A percentile compares a stretch with the other conserved stretches of the same genome.
These are phyloP conservation scores for Polydrusus pterygomalis DNA, from an alignment of 2,888 invertebrate genomes.

Conservation along the genomic window DNA sequence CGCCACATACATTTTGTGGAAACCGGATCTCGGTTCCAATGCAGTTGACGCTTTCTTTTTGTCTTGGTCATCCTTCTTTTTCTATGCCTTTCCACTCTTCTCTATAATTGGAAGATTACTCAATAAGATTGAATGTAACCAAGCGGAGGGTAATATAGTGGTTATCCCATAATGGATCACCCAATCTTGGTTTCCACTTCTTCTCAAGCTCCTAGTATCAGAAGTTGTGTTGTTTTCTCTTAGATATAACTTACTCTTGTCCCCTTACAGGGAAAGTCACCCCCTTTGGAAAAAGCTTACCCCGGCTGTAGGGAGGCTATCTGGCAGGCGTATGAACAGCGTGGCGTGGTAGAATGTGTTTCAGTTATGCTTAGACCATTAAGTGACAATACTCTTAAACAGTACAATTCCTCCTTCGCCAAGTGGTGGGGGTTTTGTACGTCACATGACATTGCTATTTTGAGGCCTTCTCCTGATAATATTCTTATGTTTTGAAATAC, in stretches of 20 bases:
- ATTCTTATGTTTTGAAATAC: too few species aligned
- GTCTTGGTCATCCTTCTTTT: slow-evolving; percentile 40
- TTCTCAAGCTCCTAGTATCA: slow-evolving; percentile 3
- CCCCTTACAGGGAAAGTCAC: slow-evolving; percentile 59
- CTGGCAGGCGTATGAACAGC: slow-evolving; percentile 57
- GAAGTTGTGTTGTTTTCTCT: slow-evolving; percentile 58
- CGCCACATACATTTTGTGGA: slow-evolving; percentile 21
- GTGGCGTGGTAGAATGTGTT: slow-evolving; percentile 43
- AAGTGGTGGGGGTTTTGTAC: too few species aligned
- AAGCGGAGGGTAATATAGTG: slow-evolving; percentile 47
- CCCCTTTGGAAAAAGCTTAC: slow-evolving; percentile 59
- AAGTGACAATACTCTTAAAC: too few species aligned
- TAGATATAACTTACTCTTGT: slow-evolving; percentile 56
- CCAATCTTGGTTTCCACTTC: slow-evolving; percentile 30
- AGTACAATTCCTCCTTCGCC: too few species aligned
- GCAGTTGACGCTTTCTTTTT: slow-evolving; percentile 53
- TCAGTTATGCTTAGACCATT: too few species aligned
- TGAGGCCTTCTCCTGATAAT: too few species aligned
- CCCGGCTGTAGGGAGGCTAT: slow-evolving; percentile 59
- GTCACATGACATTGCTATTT: too few species aligned
- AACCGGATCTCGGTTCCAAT: slow-evolving; percentile 41
- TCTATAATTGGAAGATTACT: slow-evolving; percentile 39
- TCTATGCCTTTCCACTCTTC: slow-evolving; percentile 56
- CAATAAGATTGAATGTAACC: slow-evolving; percentile 48
- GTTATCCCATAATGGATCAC: slow-evolving; percentile 22